Conservation (phyloP, 2,797 vertebrate genomes). For the Rhinogobio ventralis region DNA sequence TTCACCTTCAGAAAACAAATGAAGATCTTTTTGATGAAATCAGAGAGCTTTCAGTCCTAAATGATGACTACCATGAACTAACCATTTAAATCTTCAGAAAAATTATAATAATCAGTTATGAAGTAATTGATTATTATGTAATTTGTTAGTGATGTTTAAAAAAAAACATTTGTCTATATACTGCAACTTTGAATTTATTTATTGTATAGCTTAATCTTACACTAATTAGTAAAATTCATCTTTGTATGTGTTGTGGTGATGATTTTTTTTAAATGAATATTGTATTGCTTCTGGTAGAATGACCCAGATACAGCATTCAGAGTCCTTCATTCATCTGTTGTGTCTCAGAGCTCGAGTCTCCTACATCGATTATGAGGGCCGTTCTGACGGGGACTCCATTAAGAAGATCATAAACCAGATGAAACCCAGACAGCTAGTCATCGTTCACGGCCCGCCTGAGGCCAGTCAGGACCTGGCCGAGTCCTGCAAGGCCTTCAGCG, state of each 20-base stretch:
- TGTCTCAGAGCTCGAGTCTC: constrained; percentile 88
- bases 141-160: neutral
- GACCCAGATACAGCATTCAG: neutral
- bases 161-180: neutral
- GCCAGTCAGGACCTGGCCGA: constrained; percentile 95
- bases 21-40: no score
- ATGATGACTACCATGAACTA: no score
- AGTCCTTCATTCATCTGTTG: neutral
- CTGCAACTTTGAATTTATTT: neutral
- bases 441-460: constrained; percentile 93
- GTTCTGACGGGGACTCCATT: constrained; percentile 97
- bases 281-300: neutral
- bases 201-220: neutral
- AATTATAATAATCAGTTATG: no score
- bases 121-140: no score
- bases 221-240: neutral
- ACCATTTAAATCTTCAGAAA: no score
- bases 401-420: constrained; percentile 99
- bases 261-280: neutral
- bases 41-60: no score
- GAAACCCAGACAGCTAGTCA: constrained; percentile 94
- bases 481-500: constrained; percentile 94
- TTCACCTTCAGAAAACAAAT: no score
- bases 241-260: neutral
- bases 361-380: constrained; percentile 98